Base-by-base conservation (phyloP, 2,888 invertebrate species). In the Syritta pipiens region DNA sequence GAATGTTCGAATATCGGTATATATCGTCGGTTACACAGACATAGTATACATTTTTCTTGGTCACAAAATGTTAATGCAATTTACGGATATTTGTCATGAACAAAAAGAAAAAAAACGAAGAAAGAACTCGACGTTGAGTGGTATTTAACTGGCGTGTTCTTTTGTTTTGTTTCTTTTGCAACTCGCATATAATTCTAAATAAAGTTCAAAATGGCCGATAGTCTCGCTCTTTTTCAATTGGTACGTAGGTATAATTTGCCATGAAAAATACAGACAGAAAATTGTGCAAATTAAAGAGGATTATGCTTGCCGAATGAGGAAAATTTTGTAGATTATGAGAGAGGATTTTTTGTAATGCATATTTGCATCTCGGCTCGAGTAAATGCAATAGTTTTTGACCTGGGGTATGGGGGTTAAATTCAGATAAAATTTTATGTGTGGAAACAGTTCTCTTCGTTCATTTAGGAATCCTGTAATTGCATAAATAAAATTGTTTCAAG, bases 191-290 rank as follows among this genome's bases (percentile, higher is more conserved):
- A 57, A 48, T 40, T 57, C 48, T 14, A 37, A 60, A 55, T 59
- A 42, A 30, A 59, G 68, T 68, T 68, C 68, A 68, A 68, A 68
- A 68, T 68, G 68, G 68, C 68, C 68, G 68, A 68, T 59, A 37
- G 48, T 68, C 57, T 46, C 48, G 35, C 14, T 20, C 10, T 44
- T 55, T 32, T 51, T 14, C 7, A 20, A 42, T 55, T 12, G 17
- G 9, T 49, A n/a, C 12, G 28, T 6, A 4, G 32, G 35, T 17
- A 49, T 28, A 40, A 37, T 46, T 35, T 42, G 9, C 3, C n/a
- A 10, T 10, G 4, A 17, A 24, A 17, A 37, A 17, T 17, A 37
- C 37, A 1, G 19, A 7, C 7, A 60, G 22, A 20, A 44, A 4
- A 1, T 30, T 12, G 12, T 2, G 28, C 17, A 12, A 30, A 20